Evolutionary conservation across 1,140 invertebrate species (phyloP), one percentile per base, ranked within the genome.

Genomic region (Anadara kagoshimensis): DNA sequence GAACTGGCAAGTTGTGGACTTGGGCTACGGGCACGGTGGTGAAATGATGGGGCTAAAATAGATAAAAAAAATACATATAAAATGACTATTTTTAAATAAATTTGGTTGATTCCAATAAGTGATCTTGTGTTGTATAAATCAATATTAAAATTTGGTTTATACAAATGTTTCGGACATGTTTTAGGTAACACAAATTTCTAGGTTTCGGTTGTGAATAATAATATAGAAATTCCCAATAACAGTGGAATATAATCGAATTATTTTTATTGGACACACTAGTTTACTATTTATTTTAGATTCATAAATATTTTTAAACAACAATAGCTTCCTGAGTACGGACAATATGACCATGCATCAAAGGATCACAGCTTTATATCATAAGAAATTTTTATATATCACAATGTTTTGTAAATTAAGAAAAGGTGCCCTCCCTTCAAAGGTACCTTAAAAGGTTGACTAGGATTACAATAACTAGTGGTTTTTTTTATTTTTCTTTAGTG

Each of bases 21-120:
- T 10, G 85, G 85, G 68, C 85, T 86, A 45, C 85, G 62, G 11
- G 83, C 83, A 65, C 85, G 65, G 56, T 87, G 85, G 54, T 87
- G 84, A 70, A 87, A 87, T 20, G 85, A 87, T 26, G 85, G 84
- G 5, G 82, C 85, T 87, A 67, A 22, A 77, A 76, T 63, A 57
- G 66, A 53, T 68, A 54, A 29, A 58, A 56, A 62, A 49, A 20
- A n/a, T n/a, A 24, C 14, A 54, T 51, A 64, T 11, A 29, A 72
- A 10, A 16, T 56, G 22, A 26, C 22, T 16, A 44, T 53, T 24
- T 22, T 2, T 56, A 5, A 49, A 14, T 49, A 18, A 0, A 12
- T 49, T 14, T 49, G 47, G 14, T 5, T 18, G n/a, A 49, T 18
- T 18, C 14, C n/a, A 12, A 16, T 49, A 3, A 11, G 14, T n/a